Evolutionary conservation across 1,140 invertebrate genomes (phyloP).

Genomic region (Euwallacea similis): DNA sequence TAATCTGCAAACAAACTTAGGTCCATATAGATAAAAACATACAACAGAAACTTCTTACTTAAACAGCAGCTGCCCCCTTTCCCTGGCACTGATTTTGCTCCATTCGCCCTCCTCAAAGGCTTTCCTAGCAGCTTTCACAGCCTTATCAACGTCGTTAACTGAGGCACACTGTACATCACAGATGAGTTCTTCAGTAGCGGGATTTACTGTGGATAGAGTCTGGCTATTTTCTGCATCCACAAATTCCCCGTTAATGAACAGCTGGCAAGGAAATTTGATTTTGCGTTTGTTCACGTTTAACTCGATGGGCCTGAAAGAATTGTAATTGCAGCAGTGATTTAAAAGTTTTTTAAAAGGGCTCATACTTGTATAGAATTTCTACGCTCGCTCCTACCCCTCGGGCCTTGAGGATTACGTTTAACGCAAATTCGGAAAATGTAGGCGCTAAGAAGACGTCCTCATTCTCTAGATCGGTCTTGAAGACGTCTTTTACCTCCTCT

Average conservation of each 20-base stretch:
- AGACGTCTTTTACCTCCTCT: slow-evolving; percentile 87
- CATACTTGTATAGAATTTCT: slow-evolving; percentile 62
- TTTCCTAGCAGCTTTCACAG: slow-evolving; percentile 80
- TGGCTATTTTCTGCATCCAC: slow-evolving; percentile 72
- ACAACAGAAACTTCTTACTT: slow-evolving; percentile 57
- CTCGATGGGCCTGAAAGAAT: slow-evolving; percentile 59
- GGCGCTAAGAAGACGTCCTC: slow-evolving; percentile 94
- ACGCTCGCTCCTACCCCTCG: slow-evolving; percentile 60
- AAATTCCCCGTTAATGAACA: slow-evolving; percentile 92
- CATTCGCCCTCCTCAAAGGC: slow-evolving; percentile 88
- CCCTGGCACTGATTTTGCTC: slow-evolving; percentile 83
- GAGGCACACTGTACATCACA: slow-evolving; percentile 76
- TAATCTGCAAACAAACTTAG: slow-evolving; percentile 60
- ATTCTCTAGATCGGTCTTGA: slow-evolving; percentile 77
- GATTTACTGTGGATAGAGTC: slow-evolving; percentile 76
- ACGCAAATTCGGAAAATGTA: slow-evolving; percentile 79
- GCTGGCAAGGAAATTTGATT: slow-evolving; percentile 82
- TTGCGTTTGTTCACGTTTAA: slow-evolving; percentile 81
- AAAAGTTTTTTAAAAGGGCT: background rate
- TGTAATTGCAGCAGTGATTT: background rate
- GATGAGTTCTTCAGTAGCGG: slow-evolving; percentile 80
- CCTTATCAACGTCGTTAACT: slow-evolving; percentile 79
- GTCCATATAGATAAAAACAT: background rate
- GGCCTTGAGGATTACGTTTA: slow-evolving; percentile 65
- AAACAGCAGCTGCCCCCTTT: slow-evolving; percentile 74